Base-by-base conservation (phyloP, 2,113 vertebrate species). In the Datnioides undecimradiatus region DNA sequence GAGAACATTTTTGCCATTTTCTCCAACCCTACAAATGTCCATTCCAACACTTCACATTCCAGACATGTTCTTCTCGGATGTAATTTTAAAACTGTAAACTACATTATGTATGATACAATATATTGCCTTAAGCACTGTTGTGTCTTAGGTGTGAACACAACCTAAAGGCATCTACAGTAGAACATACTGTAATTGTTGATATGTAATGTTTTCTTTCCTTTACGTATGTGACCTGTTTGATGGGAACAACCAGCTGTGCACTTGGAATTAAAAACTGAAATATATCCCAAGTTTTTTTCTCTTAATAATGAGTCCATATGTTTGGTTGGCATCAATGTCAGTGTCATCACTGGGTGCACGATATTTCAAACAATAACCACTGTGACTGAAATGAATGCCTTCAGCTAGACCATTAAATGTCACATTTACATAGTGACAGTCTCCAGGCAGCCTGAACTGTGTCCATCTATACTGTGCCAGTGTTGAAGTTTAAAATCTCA, bases 211-310 rank as follows among this genome's bases (percentile, higher is more conserved):
- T 62, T 51, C 68, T 67, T 29, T 54, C 46, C 59, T 38, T 63
- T 36, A 67, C 62, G 45, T 79, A 40, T 63, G 77, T 80, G 57
- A 87, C 36, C 38, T 51, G 81, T 88, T 65, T 72, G 78, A 83
- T 63, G 17, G 55, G 84, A 79, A 60, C 43, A 64, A 80, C 55
- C 63, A 80, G 69, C 67, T 85, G 86, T 89, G 79, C 79, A 86
- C 86, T 80, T 91, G 75, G 76, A 88, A 93, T 90, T 91, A 93
- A 91, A 92, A 45, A 10, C 38, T 9, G 59, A 87, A 13, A 79
- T 83, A 27, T 79, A 88, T 76, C 73, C 41, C 3, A 65, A 14
- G 19, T 11, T 10, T 63, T 48, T 31, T 25, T 40, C 17, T 65
- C 38, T 45, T 14, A 5, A 16, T 14, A 5, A 16, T 43, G 60